Conservation (phyloP, 2,888 invertebrate species). For the Phaedon cochleariae region DNA sequence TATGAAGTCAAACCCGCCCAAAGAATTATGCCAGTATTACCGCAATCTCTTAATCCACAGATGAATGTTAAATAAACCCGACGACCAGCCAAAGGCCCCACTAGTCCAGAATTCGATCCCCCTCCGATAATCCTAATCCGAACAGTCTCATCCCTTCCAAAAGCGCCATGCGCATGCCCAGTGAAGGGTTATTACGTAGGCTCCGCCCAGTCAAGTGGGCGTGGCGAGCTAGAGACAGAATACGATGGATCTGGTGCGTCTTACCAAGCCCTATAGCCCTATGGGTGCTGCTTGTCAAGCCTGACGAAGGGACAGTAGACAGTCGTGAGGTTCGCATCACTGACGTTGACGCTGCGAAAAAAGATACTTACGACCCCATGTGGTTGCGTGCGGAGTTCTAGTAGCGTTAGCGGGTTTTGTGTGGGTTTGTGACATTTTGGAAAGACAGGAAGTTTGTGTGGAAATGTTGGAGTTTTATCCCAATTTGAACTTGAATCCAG, state of each 20-base stretch:
- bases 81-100: background rate
- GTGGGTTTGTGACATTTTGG: constrained; percentile 29
- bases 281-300: constrained; percentile 53
- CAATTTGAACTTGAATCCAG: constrained; percentile 65
- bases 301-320: constrained; percentile 55
- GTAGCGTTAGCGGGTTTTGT: constrained; percentile 22
- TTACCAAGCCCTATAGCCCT: constrained; percentile 42
- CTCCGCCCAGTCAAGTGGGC: constrained; percentile 26
- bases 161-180: constrained; percentile 2
- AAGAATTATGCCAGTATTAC: constrained; percentile 35
- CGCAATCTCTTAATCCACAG: constrained; percentile 36
- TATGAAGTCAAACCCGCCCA: constrained; percentile 14
- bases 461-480: constrained; percentile 78
- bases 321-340: constrained; percentile 47
- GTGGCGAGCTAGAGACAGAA: constrained; percentile 27
- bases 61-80: constrained; percentile 35
- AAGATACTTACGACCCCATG: constrained; percentile 27
- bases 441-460: background rate
- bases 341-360: constrained; percentile 23
- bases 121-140: constrained; percentile 22
- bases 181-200: constrained; percentile 13
- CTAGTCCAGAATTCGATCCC: background rate
- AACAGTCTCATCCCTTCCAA: constrained; percentile 2
- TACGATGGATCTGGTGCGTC: constrained; percentile 34
- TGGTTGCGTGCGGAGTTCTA: constrained; percentile 30